Conservation (phyloP, 2,888 invertebrate species). For the Apantesis nais region DNA sequence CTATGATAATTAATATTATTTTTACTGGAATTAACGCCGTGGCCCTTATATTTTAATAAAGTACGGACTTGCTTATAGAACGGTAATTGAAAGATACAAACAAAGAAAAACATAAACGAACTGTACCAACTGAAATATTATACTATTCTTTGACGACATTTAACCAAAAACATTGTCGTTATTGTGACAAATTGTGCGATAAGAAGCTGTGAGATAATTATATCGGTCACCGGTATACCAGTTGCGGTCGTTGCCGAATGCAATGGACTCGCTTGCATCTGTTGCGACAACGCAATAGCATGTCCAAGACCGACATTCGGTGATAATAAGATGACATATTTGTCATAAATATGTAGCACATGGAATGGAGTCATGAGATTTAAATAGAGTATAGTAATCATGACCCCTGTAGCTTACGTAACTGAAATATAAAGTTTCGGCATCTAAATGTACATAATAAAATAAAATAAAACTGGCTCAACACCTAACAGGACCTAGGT, state of each 20-base stretch:
- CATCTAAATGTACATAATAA: slow-evolving; percentile 23
- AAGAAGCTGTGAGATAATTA: slow-evolving; percentile 63
- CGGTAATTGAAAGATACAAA: background rate
- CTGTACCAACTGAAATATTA: slow-evolving; percentile 28
- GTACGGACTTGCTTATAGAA: background rate
- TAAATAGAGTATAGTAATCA: background rate
- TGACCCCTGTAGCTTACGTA: background rate
- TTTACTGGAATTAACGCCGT: too few relatives aligned
- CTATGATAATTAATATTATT: too few relatives aligned
- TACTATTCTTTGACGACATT: slow-evolving; percentile 64
- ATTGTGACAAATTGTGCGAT: slow-evolving; percentile 81
- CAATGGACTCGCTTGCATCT: slow-evolving; percentile 30
- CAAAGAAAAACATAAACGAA: slow-evolving; percentile 13
- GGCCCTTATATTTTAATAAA: background rate
- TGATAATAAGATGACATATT: background rate
- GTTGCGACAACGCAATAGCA: slow-evolving; percentile 18
- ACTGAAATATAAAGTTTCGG: background rate
- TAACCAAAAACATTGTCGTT: slow-evolving; percentile 70
- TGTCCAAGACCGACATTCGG: background rate
- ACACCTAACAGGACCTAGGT: slow-evolving; percentile 44
- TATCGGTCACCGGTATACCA: slow-evolving; percentile 62
- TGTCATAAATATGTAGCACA: background rate
- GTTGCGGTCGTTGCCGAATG: slow-evolving; percentile 38
- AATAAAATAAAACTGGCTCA: slow-evolving; percentile 36
- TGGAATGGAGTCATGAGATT: background rate